Evolutionary conservation across 2,797 vertebrate species (phyloP).

Genomic region (Myotis planiceps): DNA sequence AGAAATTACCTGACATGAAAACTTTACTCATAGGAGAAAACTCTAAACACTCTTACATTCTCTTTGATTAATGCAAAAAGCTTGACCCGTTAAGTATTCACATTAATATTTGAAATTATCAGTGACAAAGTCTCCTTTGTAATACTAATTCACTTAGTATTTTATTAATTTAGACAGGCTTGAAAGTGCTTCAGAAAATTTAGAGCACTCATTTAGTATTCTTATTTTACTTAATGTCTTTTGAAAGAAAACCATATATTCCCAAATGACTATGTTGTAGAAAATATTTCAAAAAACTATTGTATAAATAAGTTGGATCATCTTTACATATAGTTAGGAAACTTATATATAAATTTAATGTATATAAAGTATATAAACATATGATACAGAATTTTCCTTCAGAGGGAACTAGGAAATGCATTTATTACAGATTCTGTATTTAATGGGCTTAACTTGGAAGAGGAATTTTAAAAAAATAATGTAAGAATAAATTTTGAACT

Average conservation of each 20-base stretch:
- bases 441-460: slow-evolving; percentile 32
- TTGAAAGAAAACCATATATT: slow-evolving; percentile 28
- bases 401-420: neutral
- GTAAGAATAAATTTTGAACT: slow-evolving; percentile 49
- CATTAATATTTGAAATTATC: slow-evolving; percentile 68
- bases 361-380: neutral
- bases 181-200: slow-evolving; percentile 42
- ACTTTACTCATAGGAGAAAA: slow-evolving; percentile 41
- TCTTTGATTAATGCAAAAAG: slow-evolving; percentile 64
- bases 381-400: neutral
- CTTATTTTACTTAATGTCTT: slow-evolving; percentile 50
- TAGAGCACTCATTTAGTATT: neutral
- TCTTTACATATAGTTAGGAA: slow-evolving; percentile 8
- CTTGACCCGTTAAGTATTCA: slow-evolving; percentile 55
- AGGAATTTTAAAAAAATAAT: slow-evolving; percentile 22
- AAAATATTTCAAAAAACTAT: slow-evolving; percentile 12
- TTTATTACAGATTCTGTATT: slow-evolving; percentile 1
- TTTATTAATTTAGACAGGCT: slow-evolving; percentile 66
- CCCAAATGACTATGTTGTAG: neutral
- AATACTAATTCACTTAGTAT: slow-evolving; percentile 66
- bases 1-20: slow-evolving; percentile 50
- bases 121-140: slow-evolving; percentile 56
- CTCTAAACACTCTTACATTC: neutral
- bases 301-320: neutral
- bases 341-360: neutral